A percentile compares a stretch with the other conserved stretches of the same genome.
Conservation (phyloP, 1,140 invertebrate genomes). For the Zaprionus ghesquierei region DNA sequence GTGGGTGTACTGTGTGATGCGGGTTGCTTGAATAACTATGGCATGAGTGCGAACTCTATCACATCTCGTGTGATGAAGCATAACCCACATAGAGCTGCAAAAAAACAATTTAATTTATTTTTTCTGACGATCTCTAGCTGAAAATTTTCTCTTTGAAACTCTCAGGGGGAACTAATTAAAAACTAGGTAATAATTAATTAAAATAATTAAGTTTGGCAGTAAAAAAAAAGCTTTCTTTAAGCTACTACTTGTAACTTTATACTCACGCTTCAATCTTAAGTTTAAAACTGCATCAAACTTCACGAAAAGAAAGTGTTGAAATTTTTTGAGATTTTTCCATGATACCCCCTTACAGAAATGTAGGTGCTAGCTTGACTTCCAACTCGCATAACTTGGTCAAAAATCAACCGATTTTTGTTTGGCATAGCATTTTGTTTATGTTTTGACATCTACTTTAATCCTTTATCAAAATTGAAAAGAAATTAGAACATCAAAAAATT, state of each 20-base stretch:
- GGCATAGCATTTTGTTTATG: neutral
- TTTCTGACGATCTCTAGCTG: neutral
- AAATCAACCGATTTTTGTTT: neutral
- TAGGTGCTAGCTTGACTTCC: no score
- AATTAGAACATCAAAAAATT: neutral
- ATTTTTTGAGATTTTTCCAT: no score
- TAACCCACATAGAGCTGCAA: conserved; percentile 11
- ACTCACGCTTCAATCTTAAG: no score
- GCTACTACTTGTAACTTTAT: neutral
- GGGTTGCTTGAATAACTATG: conserved; percentile 45
- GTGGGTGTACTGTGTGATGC: conserved; percentile 27
- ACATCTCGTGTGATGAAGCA: conserved; percentile 28
- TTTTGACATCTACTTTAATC: neutral
- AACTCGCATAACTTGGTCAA: neutral
- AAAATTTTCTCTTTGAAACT: neutral
- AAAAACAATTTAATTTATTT: conserved; percentile 6
- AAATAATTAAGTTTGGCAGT: no score
- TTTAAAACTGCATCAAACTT: no score
- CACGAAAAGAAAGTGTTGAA: no score
- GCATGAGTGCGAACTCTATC: conserved; percentile 49
- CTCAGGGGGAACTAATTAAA: neutral
- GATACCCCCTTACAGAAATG: no score
- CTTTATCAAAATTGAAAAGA: neutral
- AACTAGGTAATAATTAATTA: neutral
- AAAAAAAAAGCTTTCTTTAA: no score